phyloP scores from a whole-genome alignment of 1,140 invertebrate species.

The Drosophila bocqueti region DNA sequence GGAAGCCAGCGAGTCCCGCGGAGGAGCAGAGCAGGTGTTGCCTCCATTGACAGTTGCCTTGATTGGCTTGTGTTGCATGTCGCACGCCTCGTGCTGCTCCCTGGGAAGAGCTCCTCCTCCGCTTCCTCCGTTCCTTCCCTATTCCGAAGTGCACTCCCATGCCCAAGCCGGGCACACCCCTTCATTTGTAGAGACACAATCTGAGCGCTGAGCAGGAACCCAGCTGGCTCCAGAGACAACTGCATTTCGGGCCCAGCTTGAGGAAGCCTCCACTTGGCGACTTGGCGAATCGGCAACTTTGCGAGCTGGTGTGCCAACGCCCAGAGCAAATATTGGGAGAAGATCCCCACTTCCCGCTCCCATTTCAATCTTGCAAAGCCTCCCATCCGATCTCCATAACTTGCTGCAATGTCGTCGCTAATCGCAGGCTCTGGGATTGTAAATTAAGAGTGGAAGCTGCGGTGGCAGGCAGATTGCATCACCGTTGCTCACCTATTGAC shows the following conservation, averaged over 20 bases:
- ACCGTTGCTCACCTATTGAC: slow-evolving; percentile 54
- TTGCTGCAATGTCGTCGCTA: slow-evolving; percentile 57
- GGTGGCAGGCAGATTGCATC: slow-evolving; percentile 60
- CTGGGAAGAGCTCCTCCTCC: slow-evolving; percentile 17
- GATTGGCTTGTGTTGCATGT: slow-evolving; percentile 74
- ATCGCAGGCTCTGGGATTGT: slow-evolving; percentile 62
- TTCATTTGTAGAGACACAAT: slow-evolving; percentile 32
- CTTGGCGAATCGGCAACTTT: slow-evolving; percentile 27
- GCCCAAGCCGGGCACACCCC: slow-evolving; percentile 53
- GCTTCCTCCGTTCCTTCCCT: slow-evolving; percentile 6
- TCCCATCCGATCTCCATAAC: slow-evolving; percentile 49
- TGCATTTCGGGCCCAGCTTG: slow-evolving; percentile 50
- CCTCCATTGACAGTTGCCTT: slow-evolving; percentile 74
- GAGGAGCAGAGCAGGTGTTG: slow-evolving; percentile 64
- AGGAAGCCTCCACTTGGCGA: slow-evolving; percentile 37
- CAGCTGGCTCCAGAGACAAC: slow-evolving; percentile 58
- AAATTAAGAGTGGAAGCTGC: slow-evolving; percentile 48
- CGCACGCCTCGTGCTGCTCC: slow-evolving; percentile 51
- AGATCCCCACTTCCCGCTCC: slow-evolving; percentile 1
- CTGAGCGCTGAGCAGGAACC: slow-evolving; percentile 16
- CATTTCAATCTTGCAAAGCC: slow-evolving; percentile 20
- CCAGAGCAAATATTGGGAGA: slow-evolving; percentile 66
- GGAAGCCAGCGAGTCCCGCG: slow-evolving; percentile 9
- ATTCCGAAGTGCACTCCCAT: slow-evolving; percentile 1
- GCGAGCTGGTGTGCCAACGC: slow-evolving; percentile 54